These are phyloP conservation scores for Cyrtorhinus lividipennis DNA, from an alignment of 1,140 invertebrate species.

Conservation along the genomic window DNA sequence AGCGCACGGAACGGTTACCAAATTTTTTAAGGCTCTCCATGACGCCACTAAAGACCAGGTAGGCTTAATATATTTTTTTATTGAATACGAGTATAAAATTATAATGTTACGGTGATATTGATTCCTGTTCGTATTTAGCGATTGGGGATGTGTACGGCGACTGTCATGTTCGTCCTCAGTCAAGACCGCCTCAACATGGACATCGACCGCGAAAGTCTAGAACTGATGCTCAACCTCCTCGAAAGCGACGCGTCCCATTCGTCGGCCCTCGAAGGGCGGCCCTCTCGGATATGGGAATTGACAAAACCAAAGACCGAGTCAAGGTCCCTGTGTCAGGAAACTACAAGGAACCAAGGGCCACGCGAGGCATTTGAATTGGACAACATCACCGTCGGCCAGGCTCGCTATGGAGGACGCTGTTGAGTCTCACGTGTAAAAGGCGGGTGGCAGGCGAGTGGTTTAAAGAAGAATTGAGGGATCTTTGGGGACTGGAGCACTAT, in stretches of 20 bases:
- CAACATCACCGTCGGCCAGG: constrained; percentile 82
- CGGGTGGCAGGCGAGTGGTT: constrained; percentile 98
- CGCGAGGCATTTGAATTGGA: constrained; percentile 81
- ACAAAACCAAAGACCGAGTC: constrained; percentile 72
- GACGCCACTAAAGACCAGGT: constrained; percentile 78
- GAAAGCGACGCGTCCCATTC: constrained; percentile 76
- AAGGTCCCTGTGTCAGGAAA: constrained; percentile 74
- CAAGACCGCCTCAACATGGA: constrained; percentile 96
- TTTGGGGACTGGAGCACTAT: constrained; percentile 92
- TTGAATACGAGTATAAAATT: too few species aligned
- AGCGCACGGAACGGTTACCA: constrained; percentile 87
- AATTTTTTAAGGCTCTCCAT: constrained; percentile 87
- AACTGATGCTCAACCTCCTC: constrained; percentile 87
- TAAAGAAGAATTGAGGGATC: constrained; percentile 82
- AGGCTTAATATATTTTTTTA: too few species aligned
- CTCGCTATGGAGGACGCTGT: constrained; percentile 92
- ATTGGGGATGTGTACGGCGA: constrained; percentile 83
- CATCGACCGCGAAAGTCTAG: constrained; percentile 82
- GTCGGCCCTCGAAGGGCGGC: constrained; percentile 59
- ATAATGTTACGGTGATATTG: not conserved
- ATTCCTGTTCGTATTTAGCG: constrained; percentile 45
- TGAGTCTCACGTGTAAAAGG: constrained; percentile 83
- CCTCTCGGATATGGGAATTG: constrained; percentile 45
- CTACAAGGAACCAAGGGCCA: constrained; percentile 86
- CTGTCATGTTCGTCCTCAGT: constrained; percentile 92